A percentile compares a stretch with the other conserved stretches of the same genome.
phyloP scores from a whole-genome alignment of 2,113 vertebrate genomes.

The Dipodomys ordii region DNA sequence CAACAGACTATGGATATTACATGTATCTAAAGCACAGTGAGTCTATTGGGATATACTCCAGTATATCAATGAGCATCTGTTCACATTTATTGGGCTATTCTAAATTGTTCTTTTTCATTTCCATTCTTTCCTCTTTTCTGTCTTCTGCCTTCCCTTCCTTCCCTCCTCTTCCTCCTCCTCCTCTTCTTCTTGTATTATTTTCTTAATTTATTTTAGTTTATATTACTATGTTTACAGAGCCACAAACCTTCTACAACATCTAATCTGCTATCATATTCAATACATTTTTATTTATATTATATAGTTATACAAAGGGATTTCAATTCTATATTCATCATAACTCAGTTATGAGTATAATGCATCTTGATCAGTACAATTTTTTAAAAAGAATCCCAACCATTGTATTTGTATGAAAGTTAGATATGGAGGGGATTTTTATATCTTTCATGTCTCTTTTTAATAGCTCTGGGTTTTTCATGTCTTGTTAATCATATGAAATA shows the following conservation, averaged over 20 bases:
- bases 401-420: conserved; percentile 7
- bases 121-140: not conserved
- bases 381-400: not conserved
- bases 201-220: conserved; percentile 42
- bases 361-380: no score
- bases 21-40: not conserved
- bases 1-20: not conserved
- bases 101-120: not conserved
- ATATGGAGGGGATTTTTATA: not conserved
- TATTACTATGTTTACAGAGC: not conserved
- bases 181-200: not conserved
- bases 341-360: no score
- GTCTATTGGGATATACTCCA: not conserved
- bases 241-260: not conserved
- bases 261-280: not conserved
- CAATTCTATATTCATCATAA: no score
- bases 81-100: not conserved
- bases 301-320: no score
- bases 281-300: not conserved
- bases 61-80: not conserved
- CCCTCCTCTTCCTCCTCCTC: not conserved
- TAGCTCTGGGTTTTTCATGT: not conserved
- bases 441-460: not conserved
- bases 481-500: conserved; percentile 22
- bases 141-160: not conserved